These are phyloP conservation scores for Sebastes vulpes DNA, from an alignment of 2,797 vertebrate genomes.

Conservation along the genomic window DNA sequence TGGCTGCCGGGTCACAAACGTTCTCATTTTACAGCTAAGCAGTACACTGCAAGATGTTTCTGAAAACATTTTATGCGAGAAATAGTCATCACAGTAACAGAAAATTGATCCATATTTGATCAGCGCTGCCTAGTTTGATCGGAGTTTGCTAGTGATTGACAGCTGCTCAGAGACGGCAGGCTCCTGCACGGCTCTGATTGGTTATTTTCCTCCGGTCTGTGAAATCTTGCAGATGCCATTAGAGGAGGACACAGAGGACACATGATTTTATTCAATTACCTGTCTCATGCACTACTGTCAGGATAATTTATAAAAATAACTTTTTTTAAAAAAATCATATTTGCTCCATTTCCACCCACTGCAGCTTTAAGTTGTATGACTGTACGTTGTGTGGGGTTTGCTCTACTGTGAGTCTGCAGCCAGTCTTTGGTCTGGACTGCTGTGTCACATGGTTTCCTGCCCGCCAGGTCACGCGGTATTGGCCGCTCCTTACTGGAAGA, in stretches of 20 bases:
- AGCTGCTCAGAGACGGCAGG: neutral
- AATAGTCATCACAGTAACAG: neutral
- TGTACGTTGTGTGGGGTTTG: neutral
- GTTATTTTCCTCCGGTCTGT: neutral
- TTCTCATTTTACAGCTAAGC: neutral
- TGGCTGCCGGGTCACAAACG: too few species aligned
- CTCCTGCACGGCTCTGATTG: neutral
- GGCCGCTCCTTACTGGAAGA: slow-evolving; percentile 79
- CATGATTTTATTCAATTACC: neutral
- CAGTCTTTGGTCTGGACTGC: slow-evolving; percentile 45
- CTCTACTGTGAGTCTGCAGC: slow-evolving; percentile 10
- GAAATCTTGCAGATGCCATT: neutral
- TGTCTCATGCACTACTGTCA: neutral
- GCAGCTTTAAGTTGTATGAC: neutral
- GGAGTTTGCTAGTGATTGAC: accelerated
- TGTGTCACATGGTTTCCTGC: slow-evolving; percentile 77
- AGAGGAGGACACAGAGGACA: too few species aligned
- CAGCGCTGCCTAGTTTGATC: neutral
- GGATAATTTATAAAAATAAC: neutral
- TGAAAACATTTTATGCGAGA: neutral
- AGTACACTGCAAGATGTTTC: neutral
- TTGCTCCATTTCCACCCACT: neutral
- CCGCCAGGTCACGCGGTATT: slow-evolving; percentile 58
- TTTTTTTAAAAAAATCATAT: neutral
- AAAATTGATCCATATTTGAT: neutral